Conservation (phyloP, 2,888 invertebrate species). For the Eueremaeus valkanovi region DNA sequence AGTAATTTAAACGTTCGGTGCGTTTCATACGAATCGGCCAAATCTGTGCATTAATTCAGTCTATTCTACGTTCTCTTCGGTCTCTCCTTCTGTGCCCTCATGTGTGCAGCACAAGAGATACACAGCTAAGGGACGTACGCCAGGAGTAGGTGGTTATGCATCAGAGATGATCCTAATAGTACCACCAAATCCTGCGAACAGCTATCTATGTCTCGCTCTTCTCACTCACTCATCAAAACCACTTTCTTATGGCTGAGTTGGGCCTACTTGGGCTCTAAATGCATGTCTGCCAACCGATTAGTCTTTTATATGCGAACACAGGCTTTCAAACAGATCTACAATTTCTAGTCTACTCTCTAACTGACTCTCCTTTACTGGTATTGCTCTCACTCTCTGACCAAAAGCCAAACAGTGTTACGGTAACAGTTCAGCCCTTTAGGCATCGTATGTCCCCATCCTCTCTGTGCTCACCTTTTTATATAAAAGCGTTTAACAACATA, state of each 20-base stretch:
- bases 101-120: not conserved
- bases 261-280: conserved; percentile 5
- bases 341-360: too few species aligned
- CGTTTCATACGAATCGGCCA: not conserved
- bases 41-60: conserved; percentile 1
- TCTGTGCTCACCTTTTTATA: conserved; percentile 32
- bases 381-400: not conserved
- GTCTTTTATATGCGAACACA: not conserved
- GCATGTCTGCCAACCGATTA: conserved; percentile 12
- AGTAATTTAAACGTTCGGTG: conserved; percentile 12
- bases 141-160: conserved; percentile 29
- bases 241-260: conserved; percentile 27
- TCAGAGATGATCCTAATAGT: conserved; percentile 19
- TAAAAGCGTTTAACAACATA: conserved; percentile 29
- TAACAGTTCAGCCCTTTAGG: conserved; percentile 5
- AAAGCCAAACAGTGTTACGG: not conserved
- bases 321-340: too few species aligned
- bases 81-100: not conserved
- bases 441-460: not conserved
- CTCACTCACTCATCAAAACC: conserved; percentile 32
- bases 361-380: too few species aligned
- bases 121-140: conserved; percentile 4
- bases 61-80: conserved; percentile 21
- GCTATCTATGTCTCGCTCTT: conserved; percentile 26
- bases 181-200: conserved; percentile 15